These are phyloP conservation scores for Eupleurogrammus muticus DNA, from an alignment of 2,797 vertebrate species.

Conservation along the genomic window DNA sequence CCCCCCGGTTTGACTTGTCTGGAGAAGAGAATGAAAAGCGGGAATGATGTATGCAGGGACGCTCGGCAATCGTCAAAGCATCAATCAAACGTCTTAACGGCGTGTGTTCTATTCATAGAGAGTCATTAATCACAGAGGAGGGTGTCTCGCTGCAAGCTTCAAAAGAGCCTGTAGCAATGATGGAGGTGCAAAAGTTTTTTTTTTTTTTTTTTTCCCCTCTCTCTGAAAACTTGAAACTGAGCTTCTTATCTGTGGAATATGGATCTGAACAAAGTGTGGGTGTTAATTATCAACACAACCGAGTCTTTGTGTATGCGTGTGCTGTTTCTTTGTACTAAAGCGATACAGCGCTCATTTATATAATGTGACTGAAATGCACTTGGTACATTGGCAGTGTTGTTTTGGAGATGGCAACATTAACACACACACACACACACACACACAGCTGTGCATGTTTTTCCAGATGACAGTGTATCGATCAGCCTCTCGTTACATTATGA, in stretches of 20 bases:
- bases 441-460: conserved; percentile 67
- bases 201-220: not conserved
- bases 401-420: conserved; percentile 35
- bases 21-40: conserved; percentile 55
- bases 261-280: conserved; percentile 50
- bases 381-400: conserved; percentile 39
- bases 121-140: conserved; percentile 75
- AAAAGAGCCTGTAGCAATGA: conserved; percentile 53
- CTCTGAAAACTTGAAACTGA: conserved; percentile 43
- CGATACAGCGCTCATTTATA: not conserved
- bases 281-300: conserved; percentile 45
- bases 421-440: conserved; percentile 26
- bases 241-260: conserved; percentile 25
- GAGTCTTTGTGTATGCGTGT: conserved; percentile 10
- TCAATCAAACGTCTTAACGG: conserved; percentile 74
- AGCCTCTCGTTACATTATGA: conserved; percentile 69
- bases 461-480: conserved; percentile 69
- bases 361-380: conserved; percentile 24
- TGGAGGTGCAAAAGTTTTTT: conserved; percentile 48
- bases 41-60: conserved; percentile 64
- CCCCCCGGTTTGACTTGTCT: conserved; percentile 43
- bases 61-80: conserved; percentile 68
- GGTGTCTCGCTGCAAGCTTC: conserved; percentile 51
- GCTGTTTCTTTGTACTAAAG: not conserved
- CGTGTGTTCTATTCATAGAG: conserved; percentile 71